Evolutionary conservation across 2,888 invertebrate genomes (phyloP), one percentile per base, ranked within the genome.

Genomic region (Lithodes maja): DNA sequence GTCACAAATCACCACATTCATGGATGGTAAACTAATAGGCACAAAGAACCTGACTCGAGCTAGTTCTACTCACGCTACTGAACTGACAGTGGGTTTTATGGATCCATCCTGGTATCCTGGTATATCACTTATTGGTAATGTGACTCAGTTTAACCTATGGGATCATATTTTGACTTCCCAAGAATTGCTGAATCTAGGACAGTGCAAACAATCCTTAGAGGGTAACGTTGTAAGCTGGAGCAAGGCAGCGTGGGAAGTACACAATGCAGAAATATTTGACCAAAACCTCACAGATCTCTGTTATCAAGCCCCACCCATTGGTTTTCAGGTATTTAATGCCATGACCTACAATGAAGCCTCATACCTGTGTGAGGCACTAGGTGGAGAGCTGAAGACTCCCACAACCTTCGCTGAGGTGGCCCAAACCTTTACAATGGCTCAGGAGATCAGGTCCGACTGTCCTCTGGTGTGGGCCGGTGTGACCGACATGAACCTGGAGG

Each of bases 21-120:
- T 90, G 9, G 77, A 90, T 61, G 87, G 83, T 2, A 55, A 84
- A 2, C 17, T 15, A 1, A 54, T 87, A 1, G 86, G 77, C 3
- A 71, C 52, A 5, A 54, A 75, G n/a, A 74, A 68, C 15, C 61
- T 90, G 33, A 5, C 33, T 0, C 9, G 78, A 33, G 17, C 50
- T n/a, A 71, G 71, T 3, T 52, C 84, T 3, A 50, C 50, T 1
- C 50, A 50, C 49, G 84, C 81, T 15, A 84, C 52, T 5, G 49
- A 79, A 2, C 52, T 90, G 15, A 87, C 87, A n/a, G 83, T 90
- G 17, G 86, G 90, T 2, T 90, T 33, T 55, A 69, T 86, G 33
- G 78, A 87, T 33, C 84, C 86, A 3, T 52, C 61, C 7, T 49
- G 69, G 74, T 79, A 81, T 61, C 80, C 87, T 52, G 86, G 87